Conservation (phyloP, 1,140 invertebrate genomes). For the Papilio aristodemus region DNA sequence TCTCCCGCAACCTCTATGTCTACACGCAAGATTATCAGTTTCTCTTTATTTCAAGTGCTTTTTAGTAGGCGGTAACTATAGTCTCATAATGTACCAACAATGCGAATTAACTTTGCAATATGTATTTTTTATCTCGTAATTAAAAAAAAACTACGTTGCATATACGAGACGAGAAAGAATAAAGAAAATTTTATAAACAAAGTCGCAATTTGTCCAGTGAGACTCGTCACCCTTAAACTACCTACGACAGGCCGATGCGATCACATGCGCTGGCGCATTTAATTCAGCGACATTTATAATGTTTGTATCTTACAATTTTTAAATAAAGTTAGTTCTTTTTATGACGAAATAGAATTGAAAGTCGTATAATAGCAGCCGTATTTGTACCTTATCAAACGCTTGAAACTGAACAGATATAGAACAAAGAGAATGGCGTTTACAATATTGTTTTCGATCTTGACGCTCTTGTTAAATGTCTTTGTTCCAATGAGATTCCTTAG, state of each 20-base stretch:
- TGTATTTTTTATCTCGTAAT: no score
- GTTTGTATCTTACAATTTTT: slow-evolving; percentile 22
- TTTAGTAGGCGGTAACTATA: no score
- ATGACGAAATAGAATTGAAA: slow-evolving; percentile 38
- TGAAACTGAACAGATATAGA: slow-evolving; percentile 61
- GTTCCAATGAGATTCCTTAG: slow-evolving; percentile 62
- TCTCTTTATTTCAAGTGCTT: no score
- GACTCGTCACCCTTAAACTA: slow-evolving; percentile 29
- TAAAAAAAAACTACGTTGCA: no score
- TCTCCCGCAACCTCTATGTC: no score
- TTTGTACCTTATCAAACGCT: slow-evolving; percentile 41
- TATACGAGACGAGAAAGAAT: no score
- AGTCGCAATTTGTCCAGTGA: not conserved
- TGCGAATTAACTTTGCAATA: no score
- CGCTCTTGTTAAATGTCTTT: slow-evolving; percentile 74
- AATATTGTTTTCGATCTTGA: slow-evolving; percentile 74
- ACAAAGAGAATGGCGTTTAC: slow-evolving; percentile 63
- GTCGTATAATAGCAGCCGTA: slow-evolving; percentile 24
- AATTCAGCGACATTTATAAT: slow-evolving; percentile 62
- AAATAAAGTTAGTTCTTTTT: slow-evolving; percentile 32
- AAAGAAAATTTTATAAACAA: slow-evolving; percentile 2
- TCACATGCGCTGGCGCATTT: slow-evolving; percentile 62
- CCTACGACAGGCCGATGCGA: slow-evolving; percentile 55
- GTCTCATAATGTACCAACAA: no score
- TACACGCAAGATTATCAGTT: no score